phyloP scores from a whole-genome alignment of 2,797 vertebrate genomes.

The Pseudomugil tenellus region DNA sequence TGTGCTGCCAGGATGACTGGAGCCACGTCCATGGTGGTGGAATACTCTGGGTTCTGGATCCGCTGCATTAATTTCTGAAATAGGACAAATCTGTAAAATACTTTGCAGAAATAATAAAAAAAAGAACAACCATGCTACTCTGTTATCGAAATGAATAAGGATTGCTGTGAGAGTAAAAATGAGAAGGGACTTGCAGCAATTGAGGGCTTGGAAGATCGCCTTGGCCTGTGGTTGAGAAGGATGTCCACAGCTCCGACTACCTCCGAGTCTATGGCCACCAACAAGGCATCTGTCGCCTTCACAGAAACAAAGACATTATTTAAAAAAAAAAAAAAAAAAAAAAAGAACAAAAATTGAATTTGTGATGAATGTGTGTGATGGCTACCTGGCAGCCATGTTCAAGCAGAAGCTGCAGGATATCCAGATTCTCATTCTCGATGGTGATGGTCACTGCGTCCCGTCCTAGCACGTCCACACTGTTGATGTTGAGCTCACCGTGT shows the following conservation, averaged over 20 bases:
- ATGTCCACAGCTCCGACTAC: constrained; percentile 99
- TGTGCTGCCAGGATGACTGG: constrained; percentile 98
- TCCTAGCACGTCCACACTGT: constrained; percentile 96
- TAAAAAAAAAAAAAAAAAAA: neutral
- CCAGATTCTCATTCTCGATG: constrained; percentile 97
- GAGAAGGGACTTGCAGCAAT: constrained; percentile 88
- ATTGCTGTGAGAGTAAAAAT: neutral
- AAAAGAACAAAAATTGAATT: neutral
- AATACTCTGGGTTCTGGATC: constrained; percentile 98
- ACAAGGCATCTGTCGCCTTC: constrained; percentile 92
- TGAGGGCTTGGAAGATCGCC: constrained; percentile 93
- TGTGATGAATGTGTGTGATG: neutral
- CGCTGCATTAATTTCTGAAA: constrained; percentile 96
- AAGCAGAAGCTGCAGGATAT: constrained; percentile 95
- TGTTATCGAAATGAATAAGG: neutral
- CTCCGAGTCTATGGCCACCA: constrained; percentile 97
- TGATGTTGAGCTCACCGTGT: constrained; percentile 94
- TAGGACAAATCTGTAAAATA: neutral
- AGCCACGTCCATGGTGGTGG: constrained; percentile 98
- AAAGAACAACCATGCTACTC: neutral
- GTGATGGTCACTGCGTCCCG: constrained; percentile 94
- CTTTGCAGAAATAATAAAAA: neutral
- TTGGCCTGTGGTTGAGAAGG: constrained; percentile 94
- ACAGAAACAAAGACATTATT: constrained; percentile 30
- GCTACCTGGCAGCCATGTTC: constrained; percentile 96